Evolutionary conservation across 2,113 vertebrate genomes (phyloP).

Genomic region (Neodon shergylaensis): DNA sequence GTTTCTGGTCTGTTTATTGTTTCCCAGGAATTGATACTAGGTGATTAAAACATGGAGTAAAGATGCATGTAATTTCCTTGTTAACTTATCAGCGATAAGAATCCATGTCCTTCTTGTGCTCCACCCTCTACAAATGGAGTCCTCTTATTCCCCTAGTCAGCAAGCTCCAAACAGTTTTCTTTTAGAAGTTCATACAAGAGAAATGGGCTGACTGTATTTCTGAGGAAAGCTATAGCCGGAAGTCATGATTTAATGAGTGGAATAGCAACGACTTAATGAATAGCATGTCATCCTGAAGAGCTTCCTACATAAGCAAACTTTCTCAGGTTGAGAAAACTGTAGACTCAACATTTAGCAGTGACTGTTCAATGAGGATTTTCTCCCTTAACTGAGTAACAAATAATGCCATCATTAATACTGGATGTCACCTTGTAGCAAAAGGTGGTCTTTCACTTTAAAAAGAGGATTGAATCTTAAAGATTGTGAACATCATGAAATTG

Average conservation of each 20-base stretch:
- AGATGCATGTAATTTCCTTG: background rate
- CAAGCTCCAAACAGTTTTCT: background rate
- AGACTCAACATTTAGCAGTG: background rate
- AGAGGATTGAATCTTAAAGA: background rate
- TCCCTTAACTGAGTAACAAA: background rate
- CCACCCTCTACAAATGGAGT: background rate
- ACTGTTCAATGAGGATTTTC: constrained; percentile 51
- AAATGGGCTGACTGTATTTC: background rate
- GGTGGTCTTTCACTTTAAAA: background rate
- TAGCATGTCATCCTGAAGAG: background rate
- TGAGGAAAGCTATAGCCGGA: background rate
- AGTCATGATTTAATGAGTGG: background rate
- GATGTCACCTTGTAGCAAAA: background rate
- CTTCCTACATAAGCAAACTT: background rate
- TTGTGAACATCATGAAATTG: background rate
- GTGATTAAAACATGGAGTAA: background rate
- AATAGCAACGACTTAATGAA: constrained; percentile 45
- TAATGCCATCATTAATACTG: background rate
- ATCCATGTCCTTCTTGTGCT: background rate
- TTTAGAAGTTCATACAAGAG: background rate
- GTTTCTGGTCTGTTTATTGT: background rate
- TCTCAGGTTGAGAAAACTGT: constrained; percentile 48
- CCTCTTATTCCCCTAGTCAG: background rate
- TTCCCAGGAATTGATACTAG: background rate
- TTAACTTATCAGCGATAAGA: background rate